Conservation (phyloP, 2,797 vertebrate species). For the Accipiter minullus region DNA sequence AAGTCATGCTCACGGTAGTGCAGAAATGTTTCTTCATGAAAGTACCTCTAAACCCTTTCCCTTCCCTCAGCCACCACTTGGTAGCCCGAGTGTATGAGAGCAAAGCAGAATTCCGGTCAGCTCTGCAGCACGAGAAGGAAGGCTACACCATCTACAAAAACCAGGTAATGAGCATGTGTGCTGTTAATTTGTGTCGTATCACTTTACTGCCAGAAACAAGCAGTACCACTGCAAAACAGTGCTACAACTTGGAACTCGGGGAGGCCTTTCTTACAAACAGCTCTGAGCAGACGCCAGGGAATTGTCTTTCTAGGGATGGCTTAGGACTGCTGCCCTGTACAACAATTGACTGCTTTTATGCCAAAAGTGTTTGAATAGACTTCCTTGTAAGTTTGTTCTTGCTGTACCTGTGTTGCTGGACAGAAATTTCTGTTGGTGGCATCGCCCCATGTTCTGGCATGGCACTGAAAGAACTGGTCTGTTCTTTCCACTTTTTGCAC, state of each 20-base stretch:
- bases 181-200: accelerated
- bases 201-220: background rate
- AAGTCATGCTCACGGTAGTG: accelerated
- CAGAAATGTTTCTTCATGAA: background rate
- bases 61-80: slow-evolving; percentile 87
- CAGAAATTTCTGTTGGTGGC: background rate
- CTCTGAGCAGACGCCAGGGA: background rate
- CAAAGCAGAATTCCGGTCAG: slow-evolving; percentile 97
- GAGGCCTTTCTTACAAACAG: background rate
- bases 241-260: background rate
- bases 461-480: background rate
- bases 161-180: slow-evolving; percentile 76
- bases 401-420: background rate
- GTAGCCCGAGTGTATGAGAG: slow-evolving; percentile 96
- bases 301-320: accelerated
- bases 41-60: background rate
- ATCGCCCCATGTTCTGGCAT: accelerated
- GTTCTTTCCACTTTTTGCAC: background rate
- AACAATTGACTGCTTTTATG: background rate
- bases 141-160: slow-evolving; percentile 99
- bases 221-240: background rate
- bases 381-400: background rate
- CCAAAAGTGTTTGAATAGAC: background rate
- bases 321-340: background rate
- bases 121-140: slow-evolving; percentile 98